A percentile compares a stretch with the other conserved stretches of the same genome.
phyloP scores from a whole-genome alignment of 1,140 invertebrate species.

The Paralvinella palmiformis region DNA sequence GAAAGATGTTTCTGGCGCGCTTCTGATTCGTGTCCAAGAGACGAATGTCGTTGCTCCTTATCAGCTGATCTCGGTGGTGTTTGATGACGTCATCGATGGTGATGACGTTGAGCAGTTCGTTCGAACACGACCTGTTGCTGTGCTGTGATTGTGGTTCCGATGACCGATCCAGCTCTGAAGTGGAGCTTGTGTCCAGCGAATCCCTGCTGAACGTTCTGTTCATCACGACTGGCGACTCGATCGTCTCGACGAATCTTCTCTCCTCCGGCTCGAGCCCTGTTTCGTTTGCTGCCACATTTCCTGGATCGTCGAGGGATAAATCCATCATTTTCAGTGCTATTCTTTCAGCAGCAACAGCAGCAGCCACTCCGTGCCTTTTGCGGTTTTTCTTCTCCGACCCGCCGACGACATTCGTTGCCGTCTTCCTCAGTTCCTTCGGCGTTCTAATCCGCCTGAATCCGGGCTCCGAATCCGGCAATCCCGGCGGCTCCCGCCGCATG shows the following conservation, averaged over 20 bases:
- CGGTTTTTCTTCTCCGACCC: background rate
- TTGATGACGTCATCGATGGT: constrained; percentile 35
- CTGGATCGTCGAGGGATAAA: no score
- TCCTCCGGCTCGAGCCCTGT: no score
- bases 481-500: background rate
- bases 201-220: no score
- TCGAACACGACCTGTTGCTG: constrained; percentile 23
- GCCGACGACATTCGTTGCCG: background rate
- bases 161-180: background rate
- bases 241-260: no score
- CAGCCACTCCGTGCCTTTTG: no score
- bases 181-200: background rate
- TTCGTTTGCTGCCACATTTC: no score
- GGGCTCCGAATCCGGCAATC: background rate
- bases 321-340: no score
- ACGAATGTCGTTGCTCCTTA: no score
- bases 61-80: constrained; percentile 15
- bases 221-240: no score
- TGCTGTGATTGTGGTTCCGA: background rate
- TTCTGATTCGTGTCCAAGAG: no score
- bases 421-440: background rate
- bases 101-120: constrained; percentile 32
- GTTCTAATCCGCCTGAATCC: background rate
- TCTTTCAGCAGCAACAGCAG: no score
- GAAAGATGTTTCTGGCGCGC: no score